Conservation (phyloP, 2,888 invertebrate species). For the Thecocarcelia acutangulata region DNA sequence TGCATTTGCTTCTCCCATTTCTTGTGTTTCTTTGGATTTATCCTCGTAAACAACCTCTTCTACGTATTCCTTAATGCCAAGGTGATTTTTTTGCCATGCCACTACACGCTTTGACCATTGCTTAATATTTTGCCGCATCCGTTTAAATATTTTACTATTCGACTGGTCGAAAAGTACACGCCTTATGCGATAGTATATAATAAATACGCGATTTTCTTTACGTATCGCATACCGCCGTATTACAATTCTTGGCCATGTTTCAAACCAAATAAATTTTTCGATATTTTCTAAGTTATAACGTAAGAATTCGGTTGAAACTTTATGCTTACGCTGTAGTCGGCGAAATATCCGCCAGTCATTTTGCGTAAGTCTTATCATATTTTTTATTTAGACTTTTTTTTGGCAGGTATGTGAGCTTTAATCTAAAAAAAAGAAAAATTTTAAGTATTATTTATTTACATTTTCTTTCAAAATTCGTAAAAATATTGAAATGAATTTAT, state of each 20-base stretch:
- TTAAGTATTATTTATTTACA: too few species aligned
- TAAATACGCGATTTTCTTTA: constrained; percentile 72
- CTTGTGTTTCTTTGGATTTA: constrained; percentile 51
- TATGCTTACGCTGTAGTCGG: constrained; percentile 74
- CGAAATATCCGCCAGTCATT: constrained; percentile 73
- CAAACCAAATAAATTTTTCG: constrained; percentile 75
- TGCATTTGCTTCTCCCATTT: not conserved
- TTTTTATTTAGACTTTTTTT: not conserved
- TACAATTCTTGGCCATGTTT: constrained; percentile 75
- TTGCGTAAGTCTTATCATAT: constrained; percentile 71
- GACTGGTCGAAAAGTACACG: constrained; percentile 76
- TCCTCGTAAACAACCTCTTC: constrained; percentile 69
- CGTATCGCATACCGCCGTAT: constrained; percentile 75
- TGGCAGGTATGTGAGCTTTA: constrained; percentile 11
- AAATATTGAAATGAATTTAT: too few species aligned
- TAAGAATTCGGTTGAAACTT: constrained; percentile 75
- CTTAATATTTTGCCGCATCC: constrained; percentile 72
- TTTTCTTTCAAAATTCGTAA: too few species aligned
- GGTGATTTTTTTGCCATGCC: constrained; percentile 71
- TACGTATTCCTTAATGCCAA: constrained; percentile 72
- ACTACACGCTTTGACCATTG: constrained; percentile 77
- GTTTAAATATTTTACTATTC: constrained; percentile 73
- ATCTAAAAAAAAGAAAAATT: constrained; percentile 5
- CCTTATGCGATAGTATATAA: constrained; percentile 72
- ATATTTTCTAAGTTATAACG: constrained; percentile 75